phyloP scores from a whole-genome alignment of 2,888 invertebrate genomes.

The Polydrusus tereticollis region DNA sequence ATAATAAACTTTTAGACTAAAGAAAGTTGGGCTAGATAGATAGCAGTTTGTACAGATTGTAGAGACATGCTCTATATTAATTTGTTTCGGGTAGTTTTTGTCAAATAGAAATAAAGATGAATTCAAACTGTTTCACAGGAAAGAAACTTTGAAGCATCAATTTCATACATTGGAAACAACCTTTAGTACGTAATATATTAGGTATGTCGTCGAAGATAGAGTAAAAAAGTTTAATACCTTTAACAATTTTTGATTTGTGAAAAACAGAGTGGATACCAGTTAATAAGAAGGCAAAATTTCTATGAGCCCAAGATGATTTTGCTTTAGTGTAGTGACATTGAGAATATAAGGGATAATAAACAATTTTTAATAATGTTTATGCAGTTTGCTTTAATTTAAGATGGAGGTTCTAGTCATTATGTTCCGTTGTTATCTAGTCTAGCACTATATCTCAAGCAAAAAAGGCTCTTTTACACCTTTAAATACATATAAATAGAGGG shows the following conservation, averaged over 20 bases:
- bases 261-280: background rate
- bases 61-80: no score
- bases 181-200: no score
- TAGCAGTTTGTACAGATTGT: no score
- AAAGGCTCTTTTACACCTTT: background rate
- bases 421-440: background rate
- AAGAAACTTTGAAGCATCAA: no score
- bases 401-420: conserved; percentile 3
- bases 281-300: background rate
- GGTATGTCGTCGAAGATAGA: background rate
- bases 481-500: no score
- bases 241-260: background rate
- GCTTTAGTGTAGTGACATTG: background rate
- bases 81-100: no score
- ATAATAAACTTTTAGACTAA: no score
- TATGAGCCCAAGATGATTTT: conserved; percentile 10
- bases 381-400: background rate
- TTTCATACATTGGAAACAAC: no score
- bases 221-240: background rate
- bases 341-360: no score
- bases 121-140: no score
- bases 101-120: no score
- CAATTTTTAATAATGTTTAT: background rate
- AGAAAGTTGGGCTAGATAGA: no score
- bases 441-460: background rate